Conservation (phyloP, 2,888 invertebrate species). For the Himalopsyche kuldschensis region DNA sequence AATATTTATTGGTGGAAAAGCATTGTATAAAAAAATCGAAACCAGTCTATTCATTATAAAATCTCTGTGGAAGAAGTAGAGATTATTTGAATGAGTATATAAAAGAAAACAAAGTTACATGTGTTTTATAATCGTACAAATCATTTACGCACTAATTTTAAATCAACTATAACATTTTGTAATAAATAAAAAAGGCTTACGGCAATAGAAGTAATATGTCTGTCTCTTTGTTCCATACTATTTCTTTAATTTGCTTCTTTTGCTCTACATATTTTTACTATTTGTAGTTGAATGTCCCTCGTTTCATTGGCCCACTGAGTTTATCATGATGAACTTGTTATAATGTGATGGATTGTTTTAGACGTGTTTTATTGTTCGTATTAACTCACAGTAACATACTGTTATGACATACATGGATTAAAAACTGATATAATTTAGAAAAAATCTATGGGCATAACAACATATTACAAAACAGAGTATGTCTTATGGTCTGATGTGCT, state of each 20-base stretch:
- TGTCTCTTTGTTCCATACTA: too few relatives aligned
- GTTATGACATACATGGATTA: neutral
- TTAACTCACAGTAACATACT: neutral
- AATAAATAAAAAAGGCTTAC: neutral
- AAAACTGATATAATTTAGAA: neutral
- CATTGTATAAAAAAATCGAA: too few relatives aligned
- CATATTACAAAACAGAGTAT: too few relatives aligned
- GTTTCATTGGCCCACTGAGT: neutral
- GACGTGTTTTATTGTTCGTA: neutral
- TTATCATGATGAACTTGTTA: neutral
- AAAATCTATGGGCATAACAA: too few relatives aligned
- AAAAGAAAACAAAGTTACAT: neutral
- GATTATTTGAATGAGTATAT: too few relatives aligned
- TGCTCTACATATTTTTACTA: neutral
- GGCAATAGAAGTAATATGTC: neutral
- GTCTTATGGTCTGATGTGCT: too few relatives aligned
- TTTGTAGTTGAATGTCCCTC: neutral
- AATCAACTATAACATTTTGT: neutral
- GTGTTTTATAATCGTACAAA: neutral
- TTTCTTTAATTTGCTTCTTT: neutral
- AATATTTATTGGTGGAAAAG: too few relatives aligned
- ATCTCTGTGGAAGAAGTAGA: too few relatives aligned
- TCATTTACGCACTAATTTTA: neutral
- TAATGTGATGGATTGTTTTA: neutral
- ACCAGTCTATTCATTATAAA: too few relatives aligned